These are phyloP conservation scores for Caenorhabditis sp. DNA, from an alignment of 2,888 invertebrate genomes.

Conservation along the genomic window DNA sequence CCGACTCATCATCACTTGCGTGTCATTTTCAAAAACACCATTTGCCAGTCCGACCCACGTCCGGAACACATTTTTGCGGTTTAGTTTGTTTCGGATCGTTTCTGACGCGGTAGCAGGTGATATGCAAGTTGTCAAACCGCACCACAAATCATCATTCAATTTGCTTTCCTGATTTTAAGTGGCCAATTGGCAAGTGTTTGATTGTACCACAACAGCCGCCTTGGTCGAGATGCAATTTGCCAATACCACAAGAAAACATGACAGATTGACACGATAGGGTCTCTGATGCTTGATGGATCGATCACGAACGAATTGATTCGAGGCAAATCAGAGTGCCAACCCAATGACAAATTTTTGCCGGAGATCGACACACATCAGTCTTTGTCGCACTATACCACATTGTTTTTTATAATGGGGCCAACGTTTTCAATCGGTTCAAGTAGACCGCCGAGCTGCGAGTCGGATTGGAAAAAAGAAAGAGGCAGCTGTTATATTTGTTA, in stretches of 20 bases:
- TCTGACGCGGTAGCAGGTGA: slow-evolving; percentile 19
- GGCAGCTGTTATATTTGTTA: slow-evolving; percentile 52
- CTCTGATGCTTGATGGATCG: slow-evolving; percentile 53
- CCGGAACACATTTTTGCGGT: slow-evolving; percentile 50
- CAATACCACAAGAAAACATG: slow-evolving; percentile 61
- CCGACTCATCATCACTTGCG: slow-evolving; percentile 11
- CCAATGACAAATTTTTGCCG: slow-evolving; percentile 3
- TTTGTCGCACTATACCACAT: slow-evolving; percentile 14
- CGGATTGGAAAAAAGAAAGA: slow-evolving; percentile 9
- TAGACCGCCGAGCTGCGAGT: slow-evolving; percentile 1
- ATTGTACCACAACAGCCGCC: slow-evolving; percentile 62
- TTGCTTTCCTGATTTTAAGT: slow-evolving; percentile 44
- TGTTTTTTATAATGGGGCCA: slow-evolving; percentile 7
- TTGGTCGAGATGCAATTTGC: slow-evolving; percentile 44
- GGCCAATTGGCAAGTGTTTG: slow-evolving; percentile 54
- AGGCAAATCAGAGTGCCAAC: background rate
- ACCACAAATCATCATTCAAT: slow-evolving; percentile 55
- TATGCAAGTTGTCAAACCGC: slow-evolving; percentile 19
- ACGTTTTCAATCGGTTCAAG: background rate
- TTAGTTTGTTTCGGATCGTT: slow-evolving; percentile 27
- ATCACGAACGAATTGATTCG: slow-evolving; percentile 31
- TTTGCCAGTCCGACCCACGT: background rate
- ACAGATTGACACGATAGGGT: slow-evolving; percentile 33
- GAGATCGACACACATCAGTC: slow-evolving; percentile 1
- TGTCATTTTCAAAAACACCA: slow-evolving; percentile 52